phyloP scores from a whole-genome alignment of 2,797 vertebrate genomes.

The Lepilemur septentrionalis region DNA sequence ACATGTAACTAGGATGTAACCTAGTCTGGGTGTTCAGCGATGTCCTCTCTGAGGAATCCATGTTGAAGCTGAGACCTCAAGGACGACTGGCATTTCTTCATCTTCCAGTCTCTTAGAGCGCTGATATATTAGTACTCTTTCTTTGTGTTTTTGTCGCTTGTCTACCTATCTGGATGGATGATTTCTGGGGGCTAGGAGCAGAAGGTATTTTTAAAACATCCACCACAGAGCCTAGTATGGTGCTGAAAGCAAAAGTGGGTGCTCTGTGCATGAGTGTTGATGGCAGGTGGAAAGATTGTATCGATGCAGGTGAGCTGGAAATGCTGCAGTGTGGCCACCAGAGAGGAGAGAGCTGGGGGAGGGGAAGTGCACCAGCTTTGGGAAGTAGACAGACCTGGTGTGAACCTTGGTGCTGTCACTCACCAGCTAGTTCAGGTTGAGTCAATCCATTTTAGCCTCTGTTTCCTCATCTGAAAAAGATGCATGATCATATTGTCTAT shows the following conservation, averaged over 20 bases:
- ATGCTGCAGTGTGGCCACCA: neutral
- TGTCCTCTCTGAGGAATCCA: neutral
- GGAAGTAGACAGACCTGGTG: neutral
- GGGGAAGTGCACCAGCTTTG: neutral
- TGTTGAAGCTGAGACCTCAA: neutral
- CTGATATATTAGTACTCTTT: neutral
- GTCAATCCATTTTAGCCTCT: neutral
- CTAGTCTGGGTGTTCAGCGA: neutral
- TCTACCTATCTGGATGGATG: neutral
- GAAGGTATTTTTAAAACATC: neutral
- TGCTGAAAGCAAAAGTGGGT: neutral
- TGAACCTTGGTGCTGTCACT: neutral
- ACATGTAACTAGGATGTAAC: neutral
- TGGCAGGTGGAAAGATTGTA: too few relatives aligned
- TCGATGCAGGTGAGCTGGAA: neutral
- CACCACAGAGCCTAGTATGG: neutral
- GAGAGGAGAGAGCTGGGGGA: neutral
- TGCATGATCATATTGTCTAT: neutral
- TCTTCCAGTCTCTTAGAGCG: neutral
- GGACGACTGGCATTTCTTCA: neutral
- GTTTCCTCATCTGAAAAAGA: neutral
- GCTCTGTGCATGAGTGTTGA: neutral
- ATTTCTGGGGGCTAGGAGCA: neutral
- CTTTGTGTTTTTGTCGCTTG: neutral
- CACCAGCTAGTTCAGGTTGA: neutral